Base-by-base conservation (phyloP, 2,113 vertebrate species). In the Corythornis madagascariensis region DNA sequence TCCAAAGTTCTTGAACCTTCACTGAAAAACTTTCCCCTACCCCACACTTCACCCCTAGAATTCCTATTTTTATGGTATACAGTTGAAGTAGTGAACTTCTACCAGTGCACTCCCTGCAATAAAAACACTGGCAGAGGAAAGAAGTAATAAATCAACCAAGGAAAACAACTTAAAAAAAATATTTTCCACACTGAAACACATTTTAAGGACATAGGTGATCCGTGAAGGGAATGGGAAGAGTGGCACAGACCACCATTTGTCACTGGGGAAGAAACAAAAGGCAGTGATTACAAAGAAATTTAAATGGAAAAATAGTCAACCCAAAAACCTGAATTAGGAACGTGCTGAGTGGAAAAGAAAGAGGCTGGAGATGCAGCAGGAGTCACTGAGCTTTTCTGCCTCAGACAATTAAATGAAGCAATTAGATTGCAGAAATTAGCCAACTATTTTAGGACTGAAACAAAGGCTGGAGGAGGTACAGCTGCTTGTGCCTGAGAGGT, bases 391-490 rank as follows among this genome's bases (percentile, higher is more conserved):
- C 75, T 84, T 83, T 88, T 31, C 38, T 76, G n/a, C 7, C 2
- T n/a, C 35, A 86, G 76, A 66, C 57, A 92, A 84, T 59, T 85
- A 85, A 84, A 61, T 57, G 47, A 87, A 92, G 67, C 91, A 89
- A 91, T 93, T 89, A 63, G 53, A 88, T 92, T 94, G 79, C 76
- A 88, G 72, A 88, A 89, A 66, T 59, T 21, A 94, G 74, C 38
- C 59, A 86, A 43, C 86, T 94, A 83, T 64, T 91, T 92, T 61
- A 86, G 55, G 65, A 33, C 55, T 55, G 70, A 78, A 71, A 80
- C 67, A 93, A 91, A 83, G 50, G 52, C 92, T 86, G 67, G 59
- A 93, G 78, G 80, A 95, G 92, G 89, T 52, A 59, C 65, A 90
- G 73, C 70, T 73, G 80, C 63, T 38, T 31, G 42, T 19, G 60